Evolutionary conservation across 35 echinoderm and acorn worm species (phyloP).

Genomic region (Stichopus chloronotus): DNA sequence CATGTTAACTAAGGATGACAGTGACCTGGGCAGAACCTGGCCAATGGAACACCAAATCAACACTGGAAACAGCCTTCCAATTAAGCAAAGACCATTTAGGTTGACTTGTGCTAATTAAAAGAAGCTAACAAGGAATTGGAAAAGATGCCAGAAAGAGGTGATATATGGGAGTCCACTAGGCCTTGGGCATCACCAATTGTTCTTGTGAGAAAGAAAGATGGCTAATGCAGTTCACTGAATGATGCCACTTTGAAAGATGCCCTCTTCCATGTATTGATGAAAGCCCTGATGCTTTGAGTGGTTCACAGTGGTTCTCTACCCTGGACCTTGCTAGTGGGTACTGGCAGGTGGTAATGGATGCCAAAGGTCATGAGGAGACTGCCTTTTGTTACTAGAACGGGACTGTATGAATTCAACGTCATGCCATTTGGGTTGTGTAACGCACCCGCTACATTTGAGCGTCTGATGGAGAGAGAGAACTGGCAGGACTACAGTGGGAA

Average conservation of each 20-base stretch:
- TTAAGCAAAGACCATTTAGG: slow-evolving; percentile 26
- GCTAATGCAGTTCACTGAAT: slow-evolving; percentile 57
- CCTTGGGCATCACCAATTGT: slow-evolving; percentile 61
- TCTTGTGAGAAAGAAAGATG: slow-evolving; percentile 60
- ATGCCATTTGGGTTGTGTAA: neutral
- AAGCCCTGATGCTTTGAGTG: slow-evolving; percentile 43
- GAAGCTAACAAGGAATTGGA: slow-evolving; percentile 33
- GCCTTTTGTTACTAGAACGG: neutral
- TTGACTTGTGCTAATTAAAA: neutral
- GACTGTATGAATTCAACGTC: slow-evolving; percentile 24
- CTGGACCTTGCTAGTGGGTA: slow-evolving; percentile 44
- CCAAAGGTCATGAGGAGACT: neutral
- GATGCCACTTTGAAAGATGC: slow-evolving; percentile 25
- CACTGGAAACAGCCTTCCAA: no score
- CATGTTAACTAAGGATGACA: slow-evolving; percentile 7
- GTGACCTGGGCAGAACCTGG: slow-evolving; percentile 45
- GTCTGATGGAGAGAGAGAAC: neutral
- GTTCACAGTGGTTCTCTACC: slow-evolving; percentile 46
- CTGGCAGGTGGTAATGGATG: slow-evolving; percentile 54
- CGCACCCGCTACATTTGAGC: neutral
- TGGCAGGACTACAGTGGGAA: slow-evolving; percentile 49
- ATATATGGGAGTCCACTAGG: slow-evolving; percentile 28
- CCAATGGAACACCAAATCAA: neutral
- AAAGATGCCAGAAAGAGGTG: neutral
- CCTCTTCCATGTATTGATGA: slow-evolving; percentile 59